Evolutionary conservation across 2,888 invertebrate species (phyloP).

Genomic region (Sthenelais limicola): DNA sequence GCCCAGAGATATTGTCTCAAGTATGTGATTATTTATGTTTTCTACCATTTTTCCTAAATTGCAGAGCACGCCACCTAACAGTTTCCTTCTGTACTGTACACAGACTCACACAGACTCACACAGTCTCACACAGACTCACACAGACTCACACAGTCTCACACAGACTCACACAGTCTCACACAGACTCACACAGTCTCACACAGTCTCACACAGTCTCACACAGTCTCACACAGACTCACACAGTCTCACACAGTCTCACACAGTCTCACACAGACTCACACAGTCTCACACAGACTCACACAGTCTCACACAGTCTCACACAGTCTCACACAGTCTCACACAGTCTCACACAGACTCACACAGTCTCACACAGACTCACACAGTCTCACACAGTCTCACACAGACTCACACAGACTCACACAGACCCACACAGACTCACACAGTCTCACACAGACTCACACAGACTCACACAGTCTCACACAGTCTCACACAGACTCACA

Average conservation of each 20-base stretch:
- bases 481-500: neutral
- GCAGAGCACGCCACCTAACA: no score
- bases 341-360: neutral
- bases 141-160: no score
- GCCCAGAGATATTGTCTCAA: no score
- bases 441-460: neutral
- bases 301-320: constrained; percentile 1
- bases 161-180: no score
- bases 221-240: neutral
- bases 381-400: constrained; percentile 16
- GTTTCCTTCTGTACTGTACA: no score
- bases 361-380: neutral
- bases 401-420: neutral
- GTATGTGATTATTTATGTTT: no score
- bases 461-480: neutral
- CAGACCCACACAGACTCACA: neutral
- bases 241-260: constrained; percentile 1
- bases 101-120: no score
- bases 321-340: neutral
- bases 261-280: neutral
- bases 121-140: no score
- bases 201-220: neutral
- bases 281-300: neutral
- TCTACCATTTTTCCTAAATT: no score
- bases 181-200: no score